Percentiles rank a stretch among this genome's conserved stretches.
Evolutionary conservation across 2,797 vertebrate species (phyloP).

Genomic region (Darevskia nairensis): DNA sequence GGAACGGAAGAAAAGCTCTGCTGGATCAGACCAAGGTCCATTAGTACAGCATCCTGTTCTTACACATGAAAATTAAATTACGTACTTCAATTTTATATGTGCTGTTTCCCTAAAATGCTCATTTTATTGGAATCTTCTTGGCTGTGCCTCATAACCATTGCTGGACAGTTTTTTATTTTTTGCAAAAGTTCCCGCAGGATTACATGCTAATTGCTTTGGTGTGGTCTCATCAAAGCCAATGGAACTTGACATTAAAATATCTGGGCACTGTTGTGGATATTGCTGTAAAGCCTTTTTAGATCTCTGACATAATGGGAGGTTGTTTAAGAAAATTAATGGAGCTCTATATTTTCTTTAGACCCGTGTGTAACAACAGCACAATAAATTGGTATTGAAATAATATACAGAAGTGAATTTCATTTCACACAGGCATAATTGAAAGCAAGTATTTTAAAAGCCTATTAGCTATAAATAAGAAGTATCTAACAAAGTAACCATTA

Average conservation of each 20-base stretch:
- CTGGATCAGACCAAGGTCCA: no score
- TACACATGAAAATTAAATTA: no score
- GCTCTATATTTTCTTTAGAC: slow-evolving; percentile 24
- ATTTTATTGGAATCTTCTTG: neutral
- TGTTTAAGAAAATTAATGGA: slow-evolving; percentile 18
- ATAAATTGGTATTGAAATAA: slow-evolving; percentile 10
- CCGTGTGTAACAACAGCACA: neutral
- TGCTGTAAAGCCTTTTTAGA: slow-evolving; percentile 26
- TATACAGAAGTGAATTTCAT: slow-evolving; percentile 4
- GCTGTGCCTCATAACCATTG: neutral
- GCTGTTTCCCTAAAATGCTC: no score
- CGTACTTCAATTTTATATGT: no score
- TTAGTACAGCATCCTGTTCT: no score
- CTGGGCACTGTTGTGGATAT: slow-evolving; percentile 20
- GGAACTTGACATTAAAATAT: neutral
- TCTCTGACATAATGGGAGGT: neutral
- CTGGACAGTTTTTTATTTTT: no score
- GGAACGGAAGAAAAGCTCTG: no score
- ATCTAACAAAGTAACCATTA: slow-evolving; percentile 4
- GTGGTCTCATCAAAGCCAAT: neutral
- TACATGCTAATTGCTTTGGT: neutral
- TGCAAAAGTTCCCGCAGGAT: neutral
- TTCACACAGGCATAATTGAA: slow-evolving; percentile 23
- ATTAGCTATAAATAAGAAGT: slow-evolving; percentile 31
- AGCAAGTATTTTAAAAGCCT: slow-evolving; percentile 10